Evolutionary conservation across 2,113 vertebrate genomes (phyloP).

Genomic region (Gallinago media): DNA sequence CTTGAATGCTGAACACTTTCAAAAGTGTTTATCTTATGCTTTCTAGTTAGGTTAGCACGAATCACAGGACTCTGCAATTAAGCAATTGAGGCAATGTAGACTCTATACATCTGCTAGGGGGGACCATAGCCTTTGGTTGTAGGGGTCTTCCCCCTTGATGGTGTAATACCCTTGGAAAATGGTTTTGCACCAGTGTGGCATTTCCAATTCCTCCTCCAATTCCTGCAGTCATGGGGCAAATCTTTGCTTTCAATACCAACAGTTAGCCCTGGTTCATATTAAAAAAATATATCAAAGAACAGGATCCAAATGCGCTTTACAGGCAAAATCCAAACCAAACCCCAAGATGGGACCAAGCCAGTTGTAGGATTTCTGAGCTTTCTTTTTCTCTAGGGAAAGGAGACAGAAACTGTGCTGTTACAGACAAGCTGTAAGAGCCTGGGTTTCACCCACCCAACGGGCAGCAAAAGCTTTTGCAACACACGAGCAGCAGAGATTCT

Average conservation of each 20-base stretch:
- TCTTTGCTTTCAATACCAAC: not conserved
- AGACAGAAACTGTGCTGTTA: not conserved
- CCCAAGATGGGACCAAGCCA: not conserved
- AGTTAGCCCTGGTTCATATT: not conserved
- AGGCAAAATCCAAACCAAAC: not conserved
- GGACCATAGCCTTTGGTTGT: not conserved
- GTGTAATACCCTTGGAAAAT: not conserved
- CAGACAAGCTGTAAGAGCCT: not conserved
- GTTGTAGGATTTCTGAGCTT: not conserved
- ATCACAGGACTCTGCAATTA: not conserved
- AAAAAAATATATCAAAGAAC: not conserved
- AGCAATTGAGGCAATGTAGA: not conserved
- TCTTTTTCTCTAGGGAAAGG: not conserved
- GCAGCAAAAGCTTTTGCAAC: not conserved
- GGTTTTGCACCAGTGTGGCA: not conserved
- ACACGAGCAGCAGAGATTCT: not conserved
- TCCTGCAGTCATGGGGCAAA: not conserved
- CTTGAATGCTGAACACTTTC: not conserved
- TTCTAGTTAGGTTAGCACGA: not conserved
- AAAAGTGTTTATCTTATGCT: not conserved
- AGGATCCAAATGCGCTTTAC: not conserved
- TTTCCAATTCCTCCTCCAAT: not conserved
- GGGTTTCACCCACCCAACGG: not conserved
- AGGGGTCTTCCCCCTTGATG: not conserved
- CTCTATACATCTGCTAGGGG: not conserved